Evolutionary conservation across 2,113 vertebrate genomes (phyloP), one percentile per base, ranked within the genome.

Genomic region (Myiozetetes cayanensis): DNA sequence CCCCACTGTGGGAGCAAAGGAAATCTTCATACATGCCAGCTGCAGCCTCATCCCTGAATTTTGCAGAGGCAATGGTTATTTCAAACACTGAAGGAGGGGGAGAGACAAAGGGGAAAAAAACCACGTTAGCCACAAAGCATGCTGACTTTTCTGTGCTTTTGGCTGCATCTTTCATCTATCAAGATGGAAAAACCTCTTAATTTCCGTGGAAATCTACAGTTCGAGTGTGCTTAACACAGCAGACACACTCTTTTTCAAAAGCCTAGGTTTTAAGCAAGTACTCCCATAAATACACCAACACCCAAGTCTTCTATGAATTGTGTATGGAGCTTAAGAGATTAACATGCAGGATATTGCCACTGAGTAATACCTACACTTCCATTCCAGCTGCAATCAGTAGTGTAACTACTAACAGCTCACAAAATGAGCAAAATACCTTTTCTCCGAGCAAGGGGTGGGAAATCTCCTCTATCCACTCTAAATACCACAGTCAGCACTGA

Each of bases 1-100:
- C 25, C 85, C 88, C 55, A 71, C 55, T 43, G 93, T 39, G 92
- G 85, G 65, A 82, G 67, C 82, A 77, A 58, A 63, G 89, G 37
- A 86, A 66, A 76, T 27, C 65, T 75, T 31, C 74, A 55, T 8
- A 12, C 59, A 5, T 9, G 46, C 35, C 70, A 72, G 67, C 76
- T 76, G 76, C 85, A 86, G 59, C 37, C 46, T 74, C 73, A 62
- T 1, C 85, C 83, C 63, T 10, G 39, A 30, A 10, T 28, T 19
- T 46, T 79, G 78, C 67, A 91, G 17, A 56, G 52, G 30, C 9
- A 9, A 27, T 55, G 55, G 77, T 59, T 44, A 68, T 70, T 74
- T 52, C 62, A 90, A 43, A 70, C 62, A 14, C n/a, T 3, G 25
- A 24, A 56, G 17, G 3, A 11, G 24, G 11, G 10, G 49, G n/a